Evolutionary conservation across 2,797 vertebrate species (phyloP).

Genomic region (Myiothlypis chrysogaster): DNA sequence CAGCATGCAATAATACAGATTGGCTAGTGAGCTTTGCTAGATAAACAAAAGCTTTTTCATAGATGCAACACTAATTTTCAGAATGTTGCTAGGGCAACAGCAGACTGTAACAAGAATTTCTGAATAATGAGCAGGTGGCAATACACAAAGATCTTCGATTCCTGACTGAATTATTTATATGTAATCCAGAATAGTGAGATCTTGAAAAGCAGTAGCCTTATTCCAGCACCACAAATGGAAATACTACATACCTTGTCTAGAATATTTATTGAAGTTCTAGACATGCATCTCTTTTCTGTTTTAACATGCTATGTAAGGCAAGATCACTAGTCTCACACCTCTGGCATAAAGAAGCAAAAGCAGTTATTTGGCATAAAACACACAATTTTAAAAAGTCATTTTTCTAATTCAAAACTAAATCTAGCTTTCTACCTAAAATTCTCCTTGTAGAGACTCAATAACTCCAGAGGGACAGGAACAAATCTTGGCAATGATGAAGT

Average conservation of each 20-base stretch:
- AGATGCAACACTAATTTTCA: conserved; percentile 54
- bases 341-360: background rate
- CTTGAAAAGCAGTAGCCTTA: conserved; percentile 14
- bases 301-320: background rate
- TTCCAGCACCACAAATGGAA: background rate
- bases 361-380: background rate
- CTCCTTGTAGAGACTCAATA: background rate
- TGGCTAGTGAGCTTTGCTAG: background rate
- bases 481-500: background rate
- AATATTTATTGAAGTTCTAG: conserved; percentile 4
- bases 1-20: background rate
- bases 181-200: background rate
- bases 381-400: background rate
- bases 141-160: background rate
- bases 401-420: background rate
- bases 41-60: conserved; percentile 57
- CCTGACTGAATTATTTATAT: conserved; percentile 45
- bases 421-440: background rate
- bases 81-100: conserved; percentile 61
- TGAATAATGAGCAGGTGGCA: conserved; percentile 63
- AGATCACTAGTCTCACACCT: background rate
- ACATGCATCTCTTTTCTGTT: background rate
- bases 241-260: background rate
- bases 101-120: conserved; percentile 44
- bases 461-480: background rate